Evolutionary conservation across 1,140 invertebrate genomes (phyloP), one percentile per base, ranked within the genome.

Genomic region (Drosophila micromelanica): DNA sequence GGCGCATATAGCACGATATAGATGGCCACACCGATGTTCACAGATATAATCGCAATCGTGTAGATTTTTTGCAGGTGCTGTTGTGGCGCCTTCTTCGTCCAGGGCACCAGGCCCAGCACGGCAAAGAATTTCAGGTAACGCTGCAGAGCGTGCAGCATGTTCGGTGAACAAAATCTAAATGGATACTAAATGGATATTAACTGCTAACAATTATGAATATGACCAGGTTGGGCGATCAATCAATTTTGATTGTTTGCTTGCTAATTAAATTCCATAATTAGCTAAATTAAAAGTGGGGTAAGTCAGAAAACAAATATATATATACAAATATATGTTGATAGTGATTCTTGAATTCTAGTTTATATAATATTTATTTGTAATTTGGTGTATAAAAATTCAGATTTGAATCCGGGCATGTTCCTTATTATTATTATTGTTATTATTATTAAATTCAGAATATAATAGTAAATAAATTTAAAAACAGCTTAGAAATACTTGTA

Each of bases 71-170:
- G 84, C 0, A 72, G 6, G 4, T 13, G 8, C 52, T 74, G 79
- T 4, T 8, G 23, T 0, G 13, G 7, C 2, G 42, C 9, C 5
- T 62, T 54, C n/a, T 77, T 65, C 1, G 54, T 13, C 57, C 65
- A 87, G 6, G 84, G 84, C 1, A 87, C 84, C 4, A 87, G 43
- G 8, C 84, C 84, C 38, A 87, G 3, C 0, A 87, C 2, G 4
- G 79, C 76, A n/a, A 87, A 87, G 62, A 65, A 87, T 27, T 77
- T 89, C 0, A 87, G 61, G 38, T 70, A 73, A n/a, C 65, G 23
- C n/a, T 82, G 76, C 43, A 79, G 23, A 17, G 40, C 38, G 52
- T 79, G 73, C 9, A 89, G 48, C 82, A 87, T 87, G 57, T 63
- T 37, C 40, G n/a, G 11, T 15, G 6, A 5, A 6, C 11, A 20